Conservation (phyloP, 2,113 vertebrate species). For the Corvus moneduloides region DNA sequence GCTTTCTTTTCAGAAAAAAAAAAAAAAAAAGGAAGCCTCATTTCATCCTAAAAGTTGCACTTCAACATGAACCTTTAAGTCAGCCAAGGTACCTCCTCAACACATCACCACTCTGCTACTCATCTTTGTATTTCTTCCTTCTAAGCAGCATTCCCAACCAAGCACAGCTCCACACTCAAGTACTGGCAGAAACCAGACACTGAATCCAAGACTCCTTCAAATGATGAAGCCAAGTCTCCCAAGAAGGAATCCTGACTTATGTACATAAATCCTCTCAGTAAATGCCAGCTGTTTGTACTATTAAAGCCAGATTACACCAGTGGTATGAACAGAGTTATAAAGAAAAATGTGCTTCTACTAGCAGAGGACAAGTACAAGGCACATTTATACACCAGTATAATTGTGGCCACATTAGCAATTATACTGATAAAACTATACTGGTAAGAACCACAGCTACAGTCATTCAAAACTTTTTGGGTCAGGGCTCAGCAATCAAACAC, state of each 20-base stretch:
- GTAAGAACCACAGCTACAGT: neutral
- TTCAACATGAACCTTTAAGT: neutral
- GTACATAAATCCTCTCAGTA: neutral
- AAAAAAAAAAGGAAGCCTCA: neutral
- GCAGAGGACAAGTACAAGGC: neutral
- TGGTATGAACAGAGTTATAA: neutral
- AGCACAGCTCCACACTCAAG: neutral
- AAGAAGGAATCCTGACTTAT: neutral
- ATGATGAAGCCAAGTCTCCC: neutral
- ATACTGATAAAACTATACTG: neutral
- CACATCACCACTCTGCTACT: neutral
- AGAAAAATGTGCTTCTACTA: slow-evolving; percentile 3
- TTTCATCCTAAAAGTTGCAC: neutral
- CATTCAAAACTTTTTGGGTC: neutral
- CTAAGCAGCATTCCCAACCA: neutral
- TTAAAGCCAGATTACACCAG: neutral
- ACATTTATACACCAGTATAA: neutral
- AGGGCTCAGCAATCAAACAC: neutral
- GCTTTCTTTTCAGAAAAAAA: neutral
- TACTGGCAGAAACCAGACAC: neutral
- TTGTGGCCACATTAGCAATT: neutral
- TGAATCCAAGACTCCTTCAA: neutral
- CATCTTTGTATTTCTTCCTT: neutral
- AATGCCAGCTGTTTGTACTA: neutral
- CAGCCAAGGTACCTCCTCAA: neutral